Evolutionary conservation across 35 echinoderm and acorn worm species (phyloP).

Genomic region (Anneissia japonica): DNA sequence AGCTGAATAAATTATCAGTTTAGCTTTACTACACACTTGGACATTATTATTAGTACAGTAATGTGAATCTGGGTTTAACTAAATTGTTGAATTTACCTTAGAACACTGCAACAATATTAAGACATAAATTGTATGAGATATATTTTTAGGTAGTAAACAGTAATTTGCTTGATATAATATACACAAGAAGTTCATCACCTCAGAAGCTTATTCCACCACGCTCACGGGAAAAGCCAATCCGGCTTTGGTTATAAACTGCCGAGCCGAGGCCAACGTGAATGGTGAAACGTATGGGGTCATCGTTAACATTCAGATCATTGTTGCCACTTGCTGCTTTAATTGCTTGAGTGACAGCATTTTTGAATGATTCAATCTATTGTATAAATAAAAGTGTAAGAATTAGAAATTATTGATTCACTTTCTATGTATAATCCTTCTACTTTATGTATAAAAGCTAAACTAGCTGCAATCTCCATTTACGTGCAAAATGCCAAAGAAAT

Average conservation of each 20-base stretch:
- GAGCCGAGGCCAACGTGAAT: constrained; percentile 57
- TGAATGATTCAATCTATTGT: constrained; percentile 57
- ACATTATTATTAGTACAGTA: too few relatives aligned
- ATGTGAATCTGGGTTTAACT: too few relatives aligned
- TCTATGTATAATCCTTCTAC: background rate
- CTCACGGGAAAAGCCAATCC: constrained; percentile 84
- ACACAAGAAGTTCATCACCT: background rate
- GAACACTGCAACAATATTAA: too few relatives aligned
- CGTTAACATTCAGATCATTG: constrained; percentile 24
- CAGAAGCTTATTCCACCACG: constrained; percentile 87
- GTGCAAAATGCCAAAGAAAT: too few relatives aligned
- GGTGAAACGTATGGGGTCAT: constrained; percentile 49
- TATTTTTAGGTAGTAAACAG: too few relatives aligned
- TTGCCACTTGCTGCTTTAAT: constrained; percentile 32
- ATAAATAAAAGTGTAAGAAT: background rate
- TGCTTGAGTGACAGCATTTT: constrained; percentile 49
- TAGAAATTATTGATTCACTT: background rate
- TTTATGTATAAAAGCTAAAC: background rate
- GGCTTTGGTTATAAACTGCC: constrained; percentile 77
- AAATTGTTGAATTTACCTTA: too few relatives aligned
- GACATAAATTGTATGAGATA: too few relatives aligned
- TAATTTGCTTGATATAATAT: too few relatives aligned
- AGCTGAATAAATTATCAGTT: too few relatives aligned
- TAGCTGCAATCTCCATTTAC: too few relatives aligned
- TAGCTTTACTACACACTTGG: too few relatives aligned